Conservation (phyloP, 2,113 vertebrate species). For the Poicephalus gulielmi region DNA sequence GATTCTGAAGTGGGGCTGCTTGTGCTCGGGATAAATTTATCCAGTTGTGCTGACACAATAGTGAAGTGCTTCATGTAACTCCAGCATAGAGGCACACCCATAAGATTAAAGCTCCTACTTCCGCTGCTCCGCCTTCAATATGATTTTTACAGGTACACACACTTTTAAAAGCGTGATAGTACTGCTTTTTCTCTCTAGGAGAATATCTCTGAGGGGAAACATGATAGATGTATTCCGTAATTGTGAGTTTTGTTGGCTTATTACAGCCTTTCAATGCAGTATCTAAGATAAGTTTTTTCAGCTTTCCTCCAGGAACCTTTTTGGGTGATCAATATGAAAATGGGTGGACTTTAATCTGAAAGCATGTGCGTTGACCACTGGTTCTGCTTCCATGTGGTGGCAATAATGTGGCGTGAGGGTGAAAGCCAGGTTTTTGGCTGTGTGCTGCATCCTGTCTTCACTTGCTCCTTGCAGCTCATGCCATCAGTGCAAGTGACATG, state of each 20-base stretch:
- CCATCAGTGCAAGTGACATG: background rate
- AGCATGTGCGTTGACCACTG: background rate
- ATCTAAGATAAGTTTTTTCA: background rate
- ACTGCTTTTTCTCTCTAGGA: background rate
- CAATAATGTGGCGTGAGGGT: rapidly evolving
- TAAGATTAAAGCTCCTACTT: background rate
- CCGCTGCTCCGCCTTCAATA: background rate
- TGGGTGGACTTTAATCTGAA: background rate
- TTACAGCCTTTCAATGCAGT: background rate
- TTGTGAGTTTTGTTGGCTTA: background rate
- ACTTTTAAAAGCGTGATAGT: background rate
- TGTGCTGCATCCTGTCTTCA: background rate
- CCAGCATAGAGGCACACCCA: background rate
- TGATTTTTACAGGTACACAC: background rate
- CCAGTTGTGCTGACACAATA: background rate
- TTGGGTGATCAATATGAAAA: background rate
- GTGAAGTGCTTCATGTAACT: background rate
- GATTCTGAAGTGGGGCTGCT: background rate
- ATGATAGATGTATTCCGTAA: background rate
- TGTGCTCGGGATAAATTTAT: background rate
- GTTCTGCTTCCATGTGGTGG: background rate
- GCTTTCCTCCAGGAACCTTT: background rate
- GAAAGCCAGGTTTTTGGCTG: background rate
- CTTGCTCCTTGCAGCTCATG: background rate
- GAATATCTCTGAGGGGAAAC: background rate